These are phyloP conservation scores for Rhagonycha fulva DNA, from an alignment of 2,888 invertebrate species.

Conservation along the genomic window DNA sequence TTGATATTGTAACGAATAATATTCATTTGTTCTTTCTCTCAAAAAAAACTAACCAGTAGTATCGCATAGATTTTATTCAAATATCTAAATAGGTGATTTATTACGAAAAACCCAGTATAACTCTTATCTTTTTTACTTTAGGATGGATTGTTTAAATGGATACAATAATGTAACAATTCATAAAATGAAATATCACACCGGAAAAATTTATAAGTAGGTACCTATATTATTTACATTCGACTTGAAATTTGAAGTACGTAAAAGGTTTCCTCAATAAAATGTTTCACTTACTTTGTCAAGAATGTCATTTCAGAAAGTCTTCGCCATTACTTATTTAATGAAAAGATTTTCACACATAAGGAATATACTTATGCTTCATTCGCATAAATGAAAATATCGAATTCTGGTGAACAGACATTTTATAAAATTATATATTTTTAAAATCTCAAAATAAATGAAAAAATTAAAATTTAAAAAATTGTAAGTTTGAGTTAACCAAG, in stretches of 20 bases:
- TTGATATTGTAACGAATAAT: no score
- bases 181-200: not conserved
- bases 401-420: not conserved
- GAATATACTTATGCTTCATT: not conserved
- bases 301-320: not conserved
- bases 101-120: no score
- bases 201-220: not conserved
- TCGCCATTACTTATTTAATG: not conserved
- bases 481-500: no score
- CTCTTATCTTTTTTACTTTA: no score
- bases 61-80: no score
- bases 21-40: no score
- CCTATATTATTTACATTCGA: not conserved
- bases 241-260: not conserved
- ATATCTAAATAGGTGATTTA: no score
- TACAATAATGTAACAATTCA: not conserved
- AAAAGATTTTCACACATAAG: not conserved
- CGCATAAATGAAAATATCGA: not conserved
- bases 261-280: not conserved
- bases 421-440: not conserved
- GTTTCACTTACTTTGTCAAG: not conserved
- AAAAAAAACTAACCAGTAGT: no score
- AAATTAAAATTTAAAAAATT: no score
- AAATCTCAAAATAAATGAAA: no score
- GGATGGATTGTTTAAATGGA: not conserved